phyloP scores from a whole-genome alignment of 2,888 invertebrate genomes.

The Rotaria socialis region DNA sequence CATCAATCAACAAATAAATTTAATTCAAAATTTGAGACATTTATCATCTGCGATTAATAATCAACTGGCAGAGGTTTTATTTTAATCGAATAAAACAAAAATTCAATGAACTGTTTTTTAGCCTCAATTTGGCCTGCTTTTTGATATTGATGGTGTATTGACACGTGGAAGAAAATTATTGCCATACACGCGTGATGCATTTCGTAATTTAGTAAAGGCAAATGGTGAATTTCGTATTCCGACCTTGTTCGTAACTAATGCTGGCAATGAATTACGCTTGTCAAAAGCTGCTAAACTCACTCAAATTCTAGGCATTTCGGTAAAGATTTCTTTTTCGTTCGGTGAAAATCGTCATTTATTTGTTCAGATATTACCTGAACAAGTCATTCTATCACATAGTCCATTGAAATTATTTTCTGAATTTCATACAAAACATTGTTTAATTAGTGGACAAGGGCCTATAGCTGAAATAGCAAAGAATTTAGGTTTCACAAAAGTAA shows the following conservation, averaged over 20 bases:
- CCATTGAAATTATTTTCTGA: slow-evolving; percentile 66
- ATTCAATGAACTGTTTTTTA: background rate
- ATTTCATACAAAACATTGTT: slow-evolving; percentile 65
- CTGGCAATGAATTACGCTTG: slow-evolving; percentile 65
- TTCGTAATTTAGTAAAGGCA: slow-evolving; percentile 63
- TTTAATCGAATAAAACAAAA: background rate
- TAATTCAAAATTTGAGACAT: no score
- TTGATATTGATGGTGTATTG: slow-evolving; percentile 70
- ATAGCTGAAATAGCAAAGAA: slow-evolving; percentile 63
- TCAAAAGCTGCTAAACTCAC: slow-evolving; percentile 66
- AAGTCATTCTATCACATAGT: slow-evolving; percentile 68
- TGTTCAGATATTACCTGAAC: slow-evolving; percentile 63
- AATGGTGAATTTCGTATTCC: slow-evolving; percentile 65
- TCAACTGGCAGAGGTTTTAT: background rate
- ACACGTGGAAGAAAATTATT: slow-evolving; percentile 65
- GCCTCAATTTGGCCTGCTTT: slow-evolving; percentile 65
- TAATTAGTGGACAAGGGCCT: slow-evolving; percentile 66
- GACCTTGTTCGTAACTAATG: slow-evolving; percentile 68
- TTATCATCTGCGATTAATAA: background rate
- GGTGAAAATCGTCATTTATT: background rate
- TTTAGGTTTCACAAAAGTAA: slow-evolving; percentile 66
- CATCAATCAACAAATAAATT: background rate
- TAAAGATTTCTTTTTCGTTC: slow-evolving; percentile 50
- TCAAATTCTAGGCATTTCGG: slow-evolving; percentile 65
- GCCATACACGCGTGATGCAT: slow-evolving; percentile 65